Evolutionary conservation across 2,113 vertebrate genomes (phyloP).

Genomic region (Psilopsiagon aurifrons): DNA sequence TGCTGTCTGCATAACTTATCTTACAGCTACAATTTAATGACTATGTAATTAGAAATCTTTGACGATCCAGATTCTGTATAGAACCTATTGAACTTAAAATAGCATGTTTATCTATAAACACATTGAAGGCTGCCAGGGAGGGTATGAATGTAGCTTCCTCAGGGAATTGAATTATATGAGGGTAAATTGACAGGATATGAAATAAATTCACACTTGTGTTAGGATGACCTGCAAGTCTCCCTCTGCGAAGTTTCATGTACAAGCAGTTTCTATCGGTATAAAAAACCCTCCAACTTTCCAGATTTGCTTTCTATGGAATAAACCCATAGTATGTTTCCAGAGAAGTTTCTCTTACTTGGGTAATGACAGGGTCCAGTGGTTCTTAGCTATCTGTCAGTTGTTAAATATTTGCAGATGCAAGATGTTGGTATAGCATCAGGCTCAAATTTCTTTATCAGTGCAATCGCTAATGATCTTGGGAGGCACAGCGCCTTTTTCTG

Average conservation of each 20-base stretch:
- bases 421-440: background rate
- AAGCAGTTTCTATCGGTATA: background rate
- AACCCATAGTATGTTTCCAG: background rate
- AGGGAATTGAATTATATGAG: background rate
- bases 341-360: background rate
- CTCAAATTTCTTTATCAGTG: background rate
- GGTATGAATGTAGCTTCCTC: background rate
- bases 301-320: background rate
- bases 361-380: background rate
- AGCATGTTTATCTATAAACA: background rate
- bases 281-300: background rate
- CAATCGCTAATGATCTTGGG: background rate
- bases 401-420: conserved; percentile 29
- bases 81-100: background rate
- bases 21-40: background rate
- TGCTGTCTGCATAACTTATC: background rate
- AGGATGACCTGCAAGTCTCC: background rate
- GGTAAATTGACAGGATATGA: background rate
- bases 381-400: background rate
- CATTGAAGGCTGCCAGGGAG: background rate
- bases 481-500: background rate
- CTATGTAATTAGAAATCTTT: background rate
- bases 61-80: background rate
- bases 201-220: background rate
- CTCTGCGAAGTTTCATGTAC: background rate